A percentile compares a stretch with the other conserved stretches of the same genome.
Evolutionary conservation across 2,888 invertebrate genomes (phyloP).

Genomic region (Drepana falcataria): DNA sequence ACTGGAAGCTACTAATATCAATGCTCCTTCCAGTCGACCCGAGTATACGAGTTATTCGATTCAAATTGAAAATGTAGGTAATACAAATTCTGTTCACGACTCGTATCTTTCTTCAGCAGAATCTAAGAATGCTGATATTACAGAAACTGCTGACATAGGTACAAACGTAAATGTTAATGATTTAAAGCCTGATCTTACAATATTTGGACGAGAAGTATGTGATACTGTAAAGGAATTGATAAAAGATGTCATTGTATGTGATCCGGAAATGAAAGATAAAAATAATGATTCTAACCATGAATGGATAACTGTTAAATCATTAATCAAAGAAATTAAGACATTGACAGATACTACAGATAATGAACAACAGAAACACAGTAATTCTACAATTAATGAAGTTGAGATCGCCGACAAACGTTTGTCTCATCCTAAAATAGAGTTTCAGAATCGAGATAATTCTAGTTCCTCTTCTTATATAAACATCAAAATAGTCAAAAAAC

Average conservation of each 20-base stretch:
- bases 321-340: constrained; percentile 20
- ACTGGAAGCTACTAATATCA: not conserved
- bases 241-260: constrained; percentile 21
- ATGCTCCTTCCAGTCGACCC: not conserved
- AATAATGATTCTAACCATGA: constrained; percentile 11
- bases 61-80: not conserved
- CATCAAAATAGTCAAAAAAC: too few relatives aligned
- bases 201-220: constrained; percentile 14
- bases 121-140: not conserved
- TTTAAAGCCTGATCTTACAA: constrained; percentile 5
- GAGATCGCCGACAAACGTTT: constrained; percentile 18
- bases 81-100: not conserved
- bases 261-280: constrained; percentile 9
- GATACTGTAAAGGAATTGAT: constrained; percentile 20
- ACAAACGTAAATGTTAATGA: not conserved
- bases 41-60: not conserved
- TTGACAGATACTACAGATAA: constrained; percentile 7
- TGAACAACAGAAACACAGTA: constrained; percentile 8
- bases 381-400: constrained; percentile 18
- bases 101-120: not conserved
- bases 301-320: constrained; percentile 22
- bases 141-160: not conserved
- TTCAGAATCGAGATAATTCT: not conserved
- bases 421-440: not conserved
- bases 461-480: too few relatives aligned